Evolutionary conservation across 1,140 invertebrate genomes (phyloP).

Genomic region (Octopus sinensis): DNA sequence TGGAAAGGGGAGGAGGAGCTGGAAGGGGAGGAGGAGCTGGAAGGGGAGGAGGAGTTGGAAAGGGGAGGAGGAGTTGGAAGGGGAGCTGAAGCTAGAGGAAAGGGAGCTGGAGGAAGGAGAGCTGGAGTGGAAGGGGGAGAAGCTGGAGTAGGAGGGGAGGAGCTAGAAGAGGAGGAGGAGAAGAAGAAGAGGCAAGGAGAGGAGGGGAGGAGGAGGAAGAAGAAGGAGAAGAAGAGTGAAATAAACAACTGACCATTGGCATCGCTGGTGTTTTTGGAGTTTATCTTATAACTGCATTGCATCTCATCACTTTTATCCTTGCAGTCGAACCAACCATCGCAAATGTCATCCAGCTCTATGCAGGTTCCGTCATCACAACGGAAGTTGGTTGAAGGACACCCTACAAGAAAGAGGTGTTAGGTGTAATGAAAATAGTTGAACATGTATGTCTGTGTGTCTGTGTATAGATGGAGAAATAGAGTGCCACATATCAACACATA

Average conservation of each 20-base stretch:
- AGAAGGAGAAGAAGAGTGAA: not conserved
- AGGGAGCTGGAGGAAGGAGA: too few relatives aligned
- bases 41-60: too few relatives aligned
- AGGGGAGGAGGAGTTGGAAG: too few relatives aligned
- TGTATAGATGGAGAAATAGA: too few relatives aligned
- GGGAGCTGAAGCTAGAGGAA: too few relatives aligned
- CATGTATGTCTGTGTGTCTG: too few relatives aligned
- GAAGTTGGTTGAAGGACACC: constrained; percentile 29
- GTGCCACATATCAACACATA: too few relatives aligned
- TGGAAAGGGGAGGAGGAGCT: too few relatives aligned
- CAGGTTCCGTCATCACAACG: constrained; percentile 42
- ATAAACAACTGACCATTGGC: not conserved
- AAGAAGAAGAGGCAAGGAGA: too few relatives aligned
- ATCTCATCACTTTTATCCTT: constrained; percentile 34
- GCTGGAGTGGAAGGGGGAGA: constrained; percentile 13
- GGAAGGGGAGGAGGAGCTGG: too few relatives aligned
- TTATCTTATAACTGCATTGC: constrained; percentile 51
- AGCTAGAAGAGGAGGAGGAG: not conserved
- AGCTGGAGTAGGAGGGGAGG: constrained; percentile 5
- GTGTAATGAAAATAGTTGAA: too few relatives aligned
- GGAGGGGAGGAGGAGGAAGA: too few relatives aligned
- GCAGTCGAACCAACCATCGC: constrained; percentile 33
- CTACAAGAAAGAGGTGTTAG: not conserved
- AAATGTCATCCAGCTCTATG: constrained; percentile 37
- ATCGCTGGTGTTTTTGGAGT: not conserved